Percentiles rank a stretch among this genome's conserved stretches.
Conservation (phyloP, 2,113 vertebrate genomes). For the Orcinus orca region DNA sequence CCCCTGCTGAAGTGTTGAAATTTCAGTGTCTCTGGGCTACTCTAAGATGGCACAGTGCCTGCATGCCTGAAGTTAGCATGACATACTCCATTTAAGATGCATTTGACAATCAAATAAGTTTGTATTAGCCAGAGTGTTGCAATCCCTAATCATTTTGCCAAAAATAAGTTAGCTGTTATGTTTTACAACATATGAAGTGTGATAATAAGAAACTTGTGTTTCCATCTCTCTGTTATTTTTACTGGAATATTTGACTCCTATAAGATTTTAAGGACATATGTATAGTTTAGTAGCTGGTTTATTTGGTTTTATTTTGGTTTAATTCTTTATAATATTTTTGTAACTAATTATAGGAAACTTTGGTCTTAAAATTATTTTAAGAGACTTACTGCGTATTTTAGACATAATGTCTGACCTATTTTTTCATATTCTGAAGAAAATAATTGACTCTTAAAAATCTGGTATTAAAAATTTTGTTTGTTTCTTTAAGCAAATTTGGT, state of each 20-base stretch:
- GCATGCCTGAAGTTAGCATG: constrained; percentile 74
- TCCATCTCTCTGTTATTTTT: constrained; percentile 86
- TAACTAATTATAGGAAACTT: constrained; percentile 71
- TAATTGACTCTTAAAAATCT: neutral
- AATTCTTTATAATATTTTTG: constrained; percentile 72
- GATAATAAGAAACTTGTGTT: constrained; percentile 93
- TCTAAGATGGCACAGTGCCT: constrained; percentile 43
- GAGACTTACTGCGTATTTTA: constrained; percentile 62
- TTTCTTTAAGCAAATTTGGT: constrained; percentile 5
- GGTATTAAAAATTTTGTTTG: neutral
- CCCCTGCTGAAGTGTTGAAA: constrained; percentile 70
- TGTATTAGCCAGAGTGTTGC: constrained; percentile 83
- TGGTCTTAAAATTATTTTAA: constrained; percentile 75
- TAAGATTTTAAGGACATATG: constrained; percentile 80
- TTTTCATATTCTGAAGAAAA: constrained; percentile 5
- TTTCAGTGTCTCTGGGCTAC: constrained; percentile 60
- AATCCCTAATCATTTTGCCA: constrained; percentile 86
- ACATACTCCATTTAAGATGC: constrained; percentile 82
- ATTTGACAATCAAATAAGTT: constrained; percentile 85
- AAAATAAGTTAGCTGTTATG: constrained; percentile 87
- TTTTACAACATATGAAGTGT: constrained; percentile 90
- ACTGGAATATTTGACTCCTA: constrained; percentile 85
- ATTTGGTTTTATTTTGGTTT: constrained; percentile 81
- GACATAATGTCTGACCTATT: neutral
- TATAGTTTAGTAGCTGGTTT: constrained; percentile 85